Base-by-base conservation (phyloP, 2,797 vertebrate genomes). In the Otolemur crassicaudatus region DNA sequence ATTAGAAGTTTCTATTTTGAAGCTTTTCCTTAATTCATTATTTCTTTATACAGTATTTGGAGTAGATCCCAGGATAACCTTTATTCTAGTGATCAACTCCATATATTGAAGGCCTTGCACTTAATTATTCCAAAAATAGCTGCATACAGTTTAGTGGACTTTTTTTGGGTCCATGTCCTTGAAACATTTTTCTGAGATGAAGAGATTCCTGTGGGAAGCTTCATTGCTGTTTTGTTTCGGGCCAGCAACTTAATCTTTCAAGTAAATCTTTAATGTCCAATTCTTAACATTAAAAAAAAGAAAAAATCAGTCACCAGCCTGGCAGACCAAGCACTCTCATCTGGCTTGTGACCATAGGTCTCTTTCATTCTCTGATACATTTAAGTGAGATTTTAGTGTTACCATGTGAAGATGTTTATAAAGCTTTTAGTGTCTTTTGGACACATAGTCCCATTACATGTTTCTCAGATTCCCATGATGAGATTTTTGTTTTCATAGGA, bases 81-180 rank as follows among this genome's bases (percentile, higher is more conserved):
- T 86, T 77, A 34, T 34, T 75, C 11, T 79, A 77, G 37, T 40
- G 22, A 65, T 53, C 7, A 83, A 7, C 27, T 73, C 58, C 17
- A 67, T 5, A 34, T 65, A 81, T 27, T n/a, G 29, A 58, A 88
- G 27, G 49, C 16, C 16, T 89, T 90, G 61, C 14, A 70, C 14
- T 34, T 89, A 83, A 91, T 89, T 95, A 80, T 93, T 94, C 60
- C 72, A 85, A 89, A 90, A 87, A 91, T 63, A 95, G 13, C 19
- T 46, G 63, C 61, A 76, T n/a, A 82, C 16, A 25, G 7, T 91
- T 80, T 53, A 69, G 27, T 40, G 46, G 14, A 46, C 10, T 13
- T 9, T 53, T 40, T 77, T 85, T 83, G 70, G 4, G 60, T 37
- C 12, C 29, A 3, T 25, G 58, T 49, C n/a, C 58, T 53, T 43